These are phyloP conservation scores for Limenitis camilla DNA, from an alignment of 2,888 invertebrate genomes.

Conservation along the genomic window DNA sequence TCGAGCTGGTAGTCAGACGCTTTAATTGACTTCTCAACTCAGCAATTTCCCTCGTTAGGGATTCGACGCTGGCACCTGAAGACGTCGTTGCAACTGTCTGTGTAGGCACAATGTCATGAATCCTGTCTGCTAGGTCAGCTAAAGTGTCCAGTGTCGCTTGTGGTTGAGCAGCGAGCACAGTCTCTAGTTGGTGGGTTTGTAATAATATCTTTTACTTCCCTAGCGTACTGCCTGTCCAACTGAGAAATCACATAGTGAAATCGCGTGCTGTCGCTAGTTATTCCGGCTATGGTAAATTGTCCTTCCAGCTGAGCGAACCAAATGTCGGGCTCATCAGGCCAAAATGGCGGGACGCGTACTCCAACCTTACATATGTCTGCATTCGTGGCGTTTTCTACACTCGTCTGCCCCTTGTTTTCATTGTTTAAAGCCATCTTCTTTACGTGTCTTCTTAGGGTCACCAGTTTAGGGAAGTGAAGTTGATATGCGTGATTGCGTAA, in stretches of 20 bases:
- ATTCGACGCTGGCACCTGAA: too few relatives aligned
- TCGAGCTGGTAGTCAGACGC: too few relatives aligned
- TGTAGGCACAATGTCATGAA: background rate
- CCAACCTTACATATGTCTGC: constrained; percentile 9
- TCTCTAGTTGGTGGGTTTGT: too few relatives aligned
- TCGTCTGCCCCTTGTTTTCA: too few relatives aligned
- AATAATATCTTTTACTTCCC: background rate
- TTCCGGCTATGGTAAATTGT: constrained; percentile 1
- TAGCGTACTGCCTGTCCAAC: background rate
- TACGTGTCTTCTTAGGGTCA: too few relatives aligned
- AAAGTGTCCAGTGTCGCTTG: background rate
- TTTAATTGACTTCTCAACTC: too few relatives aligned
- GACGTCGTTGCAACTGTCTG: background rate
- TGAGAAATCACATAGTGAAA: background rate
- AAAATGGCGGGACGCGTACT: background rate
- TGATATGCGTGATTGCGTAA: too few relatives aligned
- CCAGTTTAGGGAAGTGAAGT: too few relatives aligned
- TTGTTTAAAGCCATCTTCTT: too few relatives aligned
- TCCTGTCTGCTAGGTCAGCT: background rate
- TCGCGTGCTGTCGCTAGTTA: background rate
- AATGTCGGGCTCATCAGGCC: background rate
- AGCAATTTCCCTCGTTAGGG: too few relatives aligned
- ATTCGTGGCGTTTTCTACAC: too few relatives aligned
- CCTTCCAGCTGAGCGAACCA: constrained; percentile 15
- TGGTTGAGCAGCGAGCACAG: background rate